Base-by-base conservation (phyloP, 2,113 vertebrate genomes). In the Sinosuthora webbiana region DNA sequence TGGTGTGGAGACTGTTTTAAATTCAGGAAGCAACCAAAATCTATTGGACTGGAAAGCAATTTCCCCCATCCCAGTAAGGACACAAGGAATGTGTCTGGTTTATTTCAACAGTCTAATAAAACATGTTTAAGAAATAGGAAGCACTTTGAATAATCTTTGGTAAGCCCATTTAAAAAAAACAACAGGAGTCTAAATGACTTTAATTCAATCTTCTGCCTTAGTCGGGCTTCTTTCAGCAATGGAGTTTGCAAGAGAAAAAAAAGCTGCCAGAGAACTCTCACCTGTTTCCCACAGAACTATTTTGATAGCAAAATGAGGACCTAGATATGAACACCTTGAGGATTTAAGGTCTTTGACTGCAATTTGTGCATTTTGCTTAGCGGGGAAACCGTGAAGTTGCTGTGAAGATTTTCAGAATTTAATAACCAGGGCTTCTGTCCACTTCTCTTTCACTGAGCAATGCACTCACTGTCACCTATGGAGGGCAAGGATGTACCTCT, bases 81-180 rank as follows among this genome's bases (percentile, higher is more conserved):
- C 82, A 79, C 1, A 3, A 77, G 33, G 59, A 59, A 95, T 50
- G 45, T 41, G n/a, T 77, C 67, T 85, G 28, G 28, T 69, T 93
- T 88, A 73, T 76, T 93, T 88, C 82, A 88, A 42, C 45, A 90
- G 37, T 27, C 63, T 62, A 92, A 73, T 39, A 85, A 86, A 83
- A 80, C 20, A 65, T 13, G 18, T 13, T 62, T 69, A 88, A 92
- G 78, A 90, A 94, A 77, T 33, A 85, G 79, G 45, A 88, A 92
- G 79, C 41, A 65, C 57, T 83, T 85, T 42, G 55, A 90, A 62
- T 78, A 70, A 30, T 17, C 71, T 83, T 53, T 77, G 63, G 56
- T 86, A 65, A 65, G 28, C 4, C 17, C 73, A 39, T 49, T 86
- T 13, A 14, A 89, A 68, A 68, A 75, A 76, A 82, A n/a, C 2